phyloP scores from a whole-genome alignment of 1,140 invertebrate species.

The Hydropsyche tenuis region DNA sequence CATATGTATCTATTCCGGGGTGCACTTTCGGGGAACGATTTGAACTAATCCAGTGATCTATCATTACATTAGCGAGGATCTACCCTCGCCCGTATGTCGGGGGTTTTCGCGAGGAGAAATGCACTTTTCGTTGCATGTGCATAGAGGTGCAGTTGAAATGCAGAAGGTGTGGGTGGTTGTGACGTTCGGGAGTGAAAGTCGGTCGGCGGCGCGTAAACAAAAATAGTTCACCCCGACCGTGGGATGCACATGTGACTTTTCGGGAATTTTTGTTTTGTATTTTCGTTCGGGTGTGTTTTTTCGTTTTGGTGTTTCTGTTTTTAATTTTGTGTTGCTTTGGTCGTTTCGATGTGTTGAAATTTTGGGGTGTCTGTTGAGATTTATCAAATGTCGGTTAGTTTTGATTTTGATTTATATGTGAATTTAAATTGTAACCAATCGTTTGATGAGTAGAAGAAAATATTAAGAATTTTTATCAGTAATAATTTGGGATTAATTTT shows the following conservation, averaged over 20 bases:
- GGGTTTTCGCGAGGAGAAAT: no score
- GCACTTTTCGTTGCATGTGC: conserved; percentile 21
- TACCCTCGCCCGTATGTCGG: no score
- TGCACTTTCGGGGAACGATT: conserved; percentile 51
- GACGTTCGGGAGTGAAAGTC: neutral
- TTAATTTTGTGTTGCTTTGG: no score
- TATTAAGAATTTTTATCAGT: no score
- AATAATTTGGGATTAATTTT: no score
- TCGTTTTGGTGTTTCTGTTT: no score
- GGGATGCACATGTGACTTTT: conserved; percentile 49
- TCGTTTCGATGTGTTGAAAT: no score
- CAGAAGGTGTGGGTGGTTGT: neutral
- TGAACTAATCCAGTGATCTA: conserved; percentile 51
- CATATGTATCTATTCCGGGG: conserved; percentile 50
- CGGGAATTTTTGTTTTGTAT: conserved; percentile 39
- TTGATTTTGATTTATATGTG: no score
- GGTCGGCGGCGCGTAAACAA: conserved; percentile 38
- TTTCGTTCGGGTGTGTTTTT: neutral
- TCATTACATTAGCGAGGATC: conserved; percentile 50
- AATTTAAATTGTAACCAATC: no score
- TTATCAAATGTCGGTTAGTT: no score
- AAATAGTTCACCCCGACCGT: conserved; percentile 49
- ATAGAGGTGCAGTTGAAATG: neutral
- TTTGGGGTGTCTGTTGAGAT: no score
- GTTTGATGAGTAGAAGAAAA: no score